Evolutionary conservation across 1,140 invertebrate genomes (phyloP).

Genomic region (Spodoptera frugiperda): DNA sequence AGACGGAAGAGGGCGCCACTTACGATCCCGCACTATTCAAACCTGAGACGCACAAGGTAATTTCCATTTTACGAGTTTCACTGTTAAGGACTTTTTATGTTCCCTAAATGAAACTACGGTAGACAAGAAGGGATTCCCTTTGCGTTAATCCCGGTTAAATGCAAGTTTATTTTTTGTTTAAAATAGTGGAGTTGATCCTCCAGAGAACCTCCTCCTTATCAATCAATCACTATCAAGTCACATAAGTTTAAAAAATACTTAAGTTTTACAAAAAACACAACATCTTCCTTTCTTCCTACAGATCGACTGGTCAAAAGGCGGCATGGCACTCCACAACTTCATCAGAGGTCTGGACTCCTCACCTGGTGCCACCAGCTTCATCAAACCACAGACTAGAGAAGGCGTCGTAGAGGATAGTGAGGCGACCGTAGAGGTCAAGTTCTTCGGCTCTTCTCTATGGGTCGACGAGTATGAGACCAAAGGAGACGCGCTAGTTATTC

Average conservation of each 20-base stretch:
- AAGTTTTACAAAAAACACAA: background rate
- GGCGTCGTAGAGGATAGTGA: conserved; percentile 79
- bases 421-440: conserved; percentile 87
- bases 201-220: no score
- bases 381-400: conserved; percentile 85
- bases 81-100: no score
- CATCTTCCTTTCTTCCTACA: conserved; percentile 59
- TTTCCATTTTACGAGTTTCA: background rate
- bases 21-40: conserved; percentile 97
- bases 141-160: no score
- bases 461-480: conserved; percentile 86
- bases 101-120: no score
- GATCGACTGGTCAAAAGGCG: conserved; percentile 91
- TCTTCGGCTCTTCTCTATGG: conserved; percentile 94
- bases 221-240: no score
- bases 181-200: no score
- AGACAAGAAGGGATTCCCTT: no score
- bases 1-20: conserved; percentile 94
- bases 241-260: no score
- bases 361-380: conserved; percentile 94
- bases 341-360: conserved; percentile 97
- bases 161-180: no score
- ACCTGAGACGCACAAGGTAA: conserved; percentile 90
- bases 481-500: conserved; percentile 88
- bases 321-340: conserved; percentile 94